phyloP scores from a whole-genome alignment of 1,140 invertebrate genomes.

The Euura lappo region DNA sequence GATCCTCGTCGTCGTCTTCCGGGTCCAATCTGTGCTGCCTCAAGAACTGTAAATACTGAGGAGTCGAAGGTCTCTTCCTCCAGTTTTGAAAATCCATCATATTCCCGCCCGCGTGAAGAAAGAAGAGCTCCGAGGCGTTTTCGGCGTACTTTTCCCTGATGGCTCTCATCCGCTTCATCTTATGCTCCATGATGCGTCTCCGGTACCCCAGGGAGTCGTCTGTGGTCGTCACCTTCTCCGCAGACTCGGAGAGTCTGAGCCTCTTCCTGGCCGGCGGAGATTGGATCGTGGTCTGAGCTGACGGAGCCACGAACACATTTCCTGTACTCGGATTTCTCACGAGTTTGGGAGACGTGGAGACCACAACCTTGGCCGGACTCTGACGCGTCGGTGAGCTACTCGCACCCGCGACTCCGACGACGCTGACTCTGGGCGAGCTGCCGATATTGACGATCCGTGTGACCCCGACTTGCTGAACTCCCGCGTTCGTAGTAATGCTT shows the following conservation, averaged over 20 bases:
- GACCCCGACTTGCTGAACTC: conserved; percentile 53
- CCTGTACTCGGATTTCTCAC: conserved; percentile 46
- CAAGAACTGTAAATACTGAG: conserved; percentile 76
- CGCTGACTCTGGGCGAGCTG: conserved; percentile 46
- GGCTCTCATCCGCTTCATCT: conserved; percentile 51
- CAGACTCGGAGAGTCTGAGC: conserved; percentile 48
- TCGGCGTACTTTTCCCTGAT: conserved; percentile 74
- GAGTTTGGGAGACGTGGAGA: conserved; percentile 54
- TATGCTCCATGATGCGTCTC: conserved; percentile 57
- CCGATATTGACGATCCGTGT: conserved; percentile 57
- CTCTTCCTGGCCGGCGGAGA: conserved; percentile 52
- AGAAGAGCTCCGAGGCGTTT: conserved; percentile 83
- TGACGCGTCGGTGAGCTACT: conserved; percentile 47
- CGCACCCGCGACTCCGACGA: conserved; percentile 44
- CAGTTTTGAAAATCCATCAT: conserved; percentile 85
- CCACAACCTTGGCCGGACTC: conserved; percentile 51
- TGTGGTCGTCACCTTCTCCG: conserved; percentile 39
- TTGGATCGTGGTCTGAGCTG: conserved; percentile 33
- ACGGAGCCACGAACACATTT: conserved; percentile 51
- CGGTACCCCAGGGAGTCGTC: conserved; percentile 49
- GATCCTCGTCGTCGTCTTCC: conserved; percentile 66
- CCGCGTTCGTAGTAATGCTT: conserved; percentile 45
- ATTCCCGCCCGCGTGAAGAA: conserved; percentile 83
- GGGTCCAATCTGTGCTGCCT: conserved; percentile 77
- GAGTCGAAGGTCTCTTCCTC: conserved; percentile 77